phyloP scores from a whole-genome alignment of 2,888 invertebrate species.

The Tetramorium bicarinatum region DNA sequence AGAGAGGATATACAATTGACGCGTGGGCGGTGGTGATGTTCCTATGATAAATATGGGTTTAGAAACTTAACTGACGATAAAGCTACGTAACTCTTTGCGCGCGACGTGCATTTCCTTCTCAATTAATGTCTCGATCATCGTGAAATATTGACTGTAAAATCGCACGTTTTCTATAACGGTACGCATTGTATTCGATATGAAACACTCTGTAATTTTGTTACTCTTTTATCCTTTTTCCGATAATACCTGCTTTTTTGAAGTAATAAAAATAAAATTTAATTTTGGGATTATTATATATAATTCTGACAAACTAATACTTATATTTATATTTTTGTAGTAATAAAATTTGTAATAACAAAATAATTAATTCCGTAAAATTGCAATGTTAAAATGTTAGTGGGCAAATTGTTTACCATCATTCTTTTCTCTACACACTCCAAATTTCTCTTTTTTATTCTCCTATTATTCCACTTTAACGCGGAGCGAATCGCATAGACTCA shows the following conservation, averaged over 20 bases:
- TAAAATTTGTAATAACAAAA: background rate
- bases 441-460: background rate
- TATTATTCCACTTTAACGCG: background rate
- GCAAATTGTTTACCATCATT: background rate
- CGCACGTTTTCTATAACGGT: background rate
- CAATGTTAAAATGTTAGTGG: background rate
- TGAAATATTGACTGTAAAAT: conserved; percentile 23
- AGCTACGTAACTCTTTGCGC: conserved; percentile 14
- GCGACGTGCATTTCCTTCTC: background rate
- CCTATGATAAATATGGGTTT: conserved; percentile 45
- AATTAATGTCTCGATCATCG: conserved; percentile 35
- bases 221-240: background rate
- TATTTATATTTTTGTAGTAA: background rate
- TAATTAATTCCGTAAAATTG: background rate
- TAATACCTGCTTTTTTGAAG: background rate
- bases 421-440: background rate
- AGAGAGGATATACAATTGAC: conserved; percentile 66
- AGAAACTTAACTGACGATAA: conserved; percentile 38
- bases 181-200: background rate
- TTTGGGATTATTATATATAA: background rate
- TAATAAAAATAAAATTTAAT: background rate
- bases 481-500: conserved; percentile 57
- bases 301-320: background rate
- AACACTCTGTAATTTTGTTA: background rate
- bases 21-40: conserved; percentile 18